Percentiles rank a stretch among this genome's conserved stretches.
Conservation (phyloP, 2,797 vertebrate genomes). For the Paramormyrops hopkinsi region DNA sequence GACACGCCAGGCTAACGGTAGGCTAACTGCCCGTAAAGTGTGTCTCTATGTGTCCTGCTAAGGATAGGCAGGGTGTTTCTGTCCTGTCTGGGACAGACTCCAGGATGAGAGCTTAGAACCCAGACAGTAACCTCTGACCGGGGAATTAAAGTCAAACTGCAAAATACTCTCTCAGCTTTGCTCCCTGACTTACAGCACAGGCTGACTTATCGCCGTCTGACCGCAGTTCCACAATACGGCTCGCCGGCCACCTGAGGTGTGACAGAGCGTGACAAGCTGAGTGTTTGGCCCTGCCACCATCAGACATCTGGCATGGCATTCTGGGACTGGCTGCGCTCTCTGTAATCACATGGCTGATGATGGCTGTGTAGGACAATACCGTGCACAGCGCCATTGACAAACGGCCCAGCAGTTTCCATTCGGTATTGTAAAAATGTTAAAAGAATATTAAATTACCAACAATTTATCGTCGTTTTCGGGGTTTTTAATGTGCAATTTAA, state of each 20-base stretch:
- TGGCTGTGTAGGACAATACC: not conserved
- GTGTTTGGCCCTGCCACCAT: not conserved
- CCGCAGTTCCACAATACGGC: not conserved
- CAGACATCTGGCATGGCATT: not conserved
- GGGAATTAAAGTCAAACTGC: constrained; percentile 47
- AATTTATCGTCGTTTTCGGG: not conserved
- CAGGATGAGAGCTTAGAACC: not conserved
- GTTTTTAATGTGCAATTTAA: not conserved
- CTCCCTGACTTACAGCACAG: not conserved
- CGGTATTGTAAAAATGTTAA: not conserved
- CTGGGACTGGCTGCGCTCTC: not conserved
- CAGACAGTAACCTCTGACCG: constrained; percentile 55
- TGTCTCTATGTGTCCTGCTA: not conserved
- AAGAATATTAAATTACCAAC: not conserved
- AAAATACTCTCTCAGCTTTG: not conserved
- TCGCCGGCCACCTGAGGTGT: not conserved
- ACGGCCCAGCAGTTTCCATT: not conserved
- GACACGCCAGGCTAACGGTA: not conserved
- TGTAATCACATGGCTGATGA: not conserved
- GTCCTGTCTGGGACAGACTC: constrained; percentile 34
- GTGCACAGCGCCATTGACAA: not conserved
- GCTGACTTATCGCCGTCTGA: not conserved
- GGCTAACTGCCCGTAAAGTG: not conserved
- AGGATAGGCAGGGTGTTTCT: not conserved
- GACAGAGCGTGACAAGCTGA: not conserved